Conservation (phyloP, 2,888 invertebrate species). For the Yponomeuta malinellus region DNA sequence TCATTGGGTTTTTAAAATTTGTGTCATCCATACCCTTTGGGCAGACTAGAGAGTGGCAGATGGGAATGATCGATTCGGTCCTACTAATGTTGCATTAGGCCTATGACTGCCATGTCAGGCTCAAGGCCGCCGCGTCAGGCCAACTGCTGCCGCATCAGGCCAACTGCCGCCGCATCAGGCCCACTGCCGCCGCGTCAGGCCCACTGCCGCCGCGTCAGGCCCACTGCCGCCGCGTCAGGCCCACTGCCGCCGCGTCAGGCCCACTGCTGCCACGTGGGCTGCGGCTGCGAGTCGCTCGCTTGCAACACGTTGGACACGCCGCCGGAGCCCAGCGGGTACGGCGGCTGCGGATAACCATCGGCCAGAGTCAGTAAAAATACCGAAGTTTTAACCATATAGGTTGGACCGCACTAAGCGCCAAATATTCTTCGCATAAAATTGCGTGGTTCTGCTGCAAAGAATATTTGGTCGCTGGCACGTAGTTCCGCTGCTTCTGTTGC, state of each 20-base stretch:
- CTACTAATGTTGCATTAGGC: not conserved
- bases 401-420: not conserved
- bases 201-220: not conserved
- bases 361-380: not conserved
- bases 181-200: not conserved
- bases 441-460: no score
- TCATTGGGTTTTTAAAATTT: no score
- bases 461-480: no score
- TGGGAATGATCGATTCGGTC: no score
- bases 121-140: not conserved
- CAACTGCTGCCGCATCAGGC: not conserved
- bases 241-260: not conserved
- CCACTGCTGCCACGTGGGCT: conserved; percentile 48
- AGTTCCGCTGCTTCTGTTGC: no score
- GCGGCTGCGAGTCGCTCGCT: conserved; percentile 42
- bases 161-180: no score
- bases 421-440: no score
- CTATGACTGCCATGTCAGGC: not conserved
- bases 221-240: not conserved
- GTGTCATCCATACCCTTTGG: no score
- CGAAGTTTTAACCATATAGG: not conserved
- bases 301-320: conserved; percentile 56
- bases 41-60: no score
- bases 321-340: conserved; percentile 40
- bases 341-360: conserved; percentile 30